Conservation (phyloP, 2,797 vertebrate genomes). For the Pachyuromys duprasi region DNA sequence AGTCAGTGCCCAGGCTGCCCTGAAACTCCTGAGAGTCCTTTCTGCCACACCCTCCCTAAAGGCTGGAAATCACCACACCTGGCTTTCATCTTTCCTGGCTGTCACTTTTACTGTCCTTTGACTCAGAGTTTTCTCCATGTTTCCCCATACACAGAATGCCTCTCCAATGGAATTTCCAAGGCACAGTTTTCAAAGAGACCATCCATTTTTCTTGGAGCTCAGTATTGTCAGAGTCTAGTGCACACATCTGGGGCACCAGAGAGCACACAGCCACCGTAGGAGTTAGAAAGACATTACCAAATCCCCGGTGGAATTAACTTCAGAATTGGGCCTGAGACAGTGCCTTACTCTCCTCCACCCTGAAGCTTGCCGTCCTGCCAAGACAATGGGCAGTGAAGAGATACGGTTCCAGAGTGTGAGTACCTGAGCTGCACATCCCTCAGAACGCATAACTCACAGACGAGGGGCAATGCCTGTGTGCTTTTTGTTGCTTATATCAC, state of each 20-base stretch:
- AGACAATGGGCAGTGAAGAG: conserved; percentile 84
- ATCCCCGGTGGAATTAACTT: conserved; percentile 80
- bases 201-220: conserved; percentile 58
- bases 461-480: conserved; percentile 82
- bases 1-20: neutral
- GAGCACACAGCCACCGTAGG: neutral
- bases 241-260: conserved; percentile 70
- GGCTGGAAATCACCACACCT: neutral
- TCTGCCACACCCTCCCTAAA: neutral
- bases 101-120: neutral
- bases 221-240: conserved; percentile 35
- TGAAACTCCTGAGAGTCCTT: neutral
- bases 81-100: neutral
- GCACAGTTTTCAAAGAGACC: conserved; percentile 41
- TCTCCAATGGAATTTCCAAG: conserved; percentile 10
- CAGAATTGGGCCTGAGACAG: conserved; percentile 73
- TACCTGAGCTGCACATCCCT: conserved; percentile 82
- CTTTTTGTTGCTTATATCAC: conserved; percentile 88
- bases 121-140: neutral
- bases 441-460: conserved; percentile 84
- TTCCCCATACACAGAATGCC: neutral
- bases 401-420: conserved; percentile 75
- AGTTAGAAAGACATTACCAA: conserved; percentile 61
- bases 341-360: conserved; percentile 71
- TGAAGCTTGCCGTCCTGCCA: conserved; percentile 84